Evolutionary conservation across 2,797 vertebrate species (phyloP), one percentile per base, ranked within the genome.

Genomic region (Spondyliosoma cantharus): DNA sequence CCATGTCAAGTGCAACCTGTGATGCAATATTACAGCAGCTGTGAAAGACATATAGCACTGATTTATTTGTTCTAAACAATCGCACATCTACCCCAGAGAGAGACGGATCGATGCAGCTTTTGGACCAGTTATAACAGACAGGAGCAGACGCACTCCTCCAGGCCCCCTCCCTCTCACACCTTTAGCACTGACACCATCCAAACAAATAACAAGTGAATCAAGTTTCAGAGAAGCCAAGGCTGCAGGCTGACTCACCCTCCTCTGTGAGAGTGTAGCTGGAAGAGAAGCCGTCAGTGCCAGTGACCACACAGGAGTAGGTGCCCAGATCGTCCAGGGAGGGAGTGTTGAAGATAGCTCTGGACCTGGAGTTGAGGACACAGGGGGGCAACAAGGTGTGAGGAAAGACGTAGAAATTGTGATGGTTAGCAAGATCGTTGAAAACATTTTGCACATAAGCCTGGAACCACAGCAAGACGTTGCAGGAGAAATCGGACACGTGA

Each of bases 191-290:
- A 62, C 14, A 15, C 86, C 82, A 82, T 14, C 25, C 48, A 63
- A n/a, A 78, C 43, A 71, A 84, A 75, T 49, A 69, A 75, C 63
- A 78, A 78, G 48, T 4, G 42, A 64, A 71, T 80, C 45, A 58
- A 73, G 61, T 80, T 67, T 80, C 52, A 57, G 24, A 63, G 61
- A 65, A 22, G 60, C 43, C 48, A 43, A 60, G 50, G 48, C 57
- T 57, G 64, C 60, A 43, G 66, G 57, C 22, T 85, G 88, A 91
- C 95, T 95, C 90, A 99, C 98, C 97, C 92, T 97, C 96, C 84
- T 99, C 97, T 5, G 98, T 97, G 74, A 99, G 95, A 0, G 96
- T 93, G 92, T 98, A 96, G 93, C 98, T 99, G 81, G 98, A 96
- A 25, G 98, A 98, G 85, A 96, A 89, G 72, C 97, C 98, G 12